Conservation (phyloP, 2,888 invertebrate genomes). For the Drosophila differens region DNA sequence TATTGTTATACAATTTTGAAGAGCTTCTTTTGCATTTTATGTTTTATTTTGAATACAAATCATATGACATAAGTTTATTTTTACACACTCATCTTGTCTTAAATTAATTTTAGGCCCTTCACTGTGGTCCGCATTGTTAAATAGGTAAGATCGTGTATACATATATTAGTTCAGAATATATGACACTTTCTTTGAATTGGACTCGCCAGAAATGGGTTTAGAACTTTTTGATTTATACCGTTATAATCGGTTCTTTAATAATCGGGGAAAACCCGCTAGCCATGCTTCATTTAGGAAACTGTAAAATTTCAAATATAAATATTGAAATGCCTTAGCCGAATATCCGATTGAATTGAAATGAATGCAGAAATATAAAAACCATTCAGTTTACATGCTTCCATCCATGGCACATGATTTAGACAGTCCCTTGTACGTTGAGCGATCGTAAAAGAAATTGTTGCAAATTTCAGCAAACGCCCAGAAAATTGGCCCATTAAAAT, state of each 20-base stretch:
- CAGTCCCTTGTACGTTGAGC: conserved; percentile 2
- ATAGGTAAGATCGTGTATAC: not conserved
- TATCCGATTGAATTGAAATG: not conserved
- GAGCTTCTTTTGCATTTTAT: conserved; percentile 22
- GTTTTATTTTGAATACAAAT: conserved; percentile 21
- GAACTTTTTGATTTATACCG: not conserved
- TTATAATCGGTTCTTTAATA: not conserved
- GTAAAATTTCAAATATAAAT: not conserved
- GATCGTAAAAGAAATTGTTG: conserved; percentile 75
- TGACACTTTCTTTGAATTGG: conserved; percentile 3
- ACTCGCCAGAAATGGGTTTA: not conserved
- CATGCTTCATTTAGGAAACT: not conserved
- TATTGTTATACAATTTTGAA: not conserved
- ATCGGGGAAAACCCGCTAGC: not conserved
- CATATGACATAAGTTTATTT: conserved; percentile 5
- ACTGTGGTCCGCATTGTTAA: not conserved
- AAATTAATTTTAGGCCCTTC: not conserved
- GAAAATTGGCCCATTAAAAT: conserved; percentile 67
- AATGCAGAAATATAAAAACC: not conserved
- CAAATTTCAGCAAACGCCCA: conserved; percentile 66
- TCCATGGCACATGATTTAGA: not conserved
- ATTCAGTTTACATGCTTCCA: not conserved
- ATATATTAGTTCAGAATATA: conserved; percentile 4
- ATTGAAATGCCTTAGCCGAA: not conserved
- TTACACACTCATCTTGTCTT: not conserved